Percentiles rank a stretch among this genome's conserved stretches.
Conservation (phyloP, 2,797 vertebrate genomes). For the Acomys russatus region DNA sequence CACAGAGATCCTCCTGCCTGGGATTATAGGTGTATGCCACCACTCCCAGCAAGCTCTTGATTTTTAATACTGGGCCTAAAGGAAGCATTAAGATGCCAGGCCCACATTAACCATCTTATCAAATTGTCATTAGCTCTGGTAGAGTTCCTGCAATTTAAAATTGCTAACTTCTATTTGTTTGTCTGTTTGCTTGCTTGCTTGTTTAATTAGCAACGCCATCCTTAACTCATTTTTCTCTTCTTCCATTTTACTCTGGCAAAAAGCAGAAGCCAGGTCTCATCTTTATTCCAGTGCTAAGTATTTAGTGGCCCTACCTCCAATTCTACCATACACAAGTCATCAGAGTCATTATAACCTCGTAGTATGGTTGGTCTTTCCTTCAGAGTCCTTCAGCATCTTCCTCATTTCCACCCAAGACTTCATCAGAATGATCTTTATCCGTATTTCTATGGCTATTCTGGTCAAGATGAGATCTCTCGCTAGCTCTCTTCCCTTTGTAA, state of each 20-base stretch:
- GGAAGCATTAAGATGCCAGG: not conserved
- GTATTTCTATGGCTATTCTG: not conserved
- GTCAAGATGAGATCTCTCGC: not conserved
- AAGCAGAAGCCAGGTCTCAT: not conserved
- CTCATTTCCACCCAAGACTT: not conserved
- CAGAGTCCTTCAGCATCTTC: not conserved
- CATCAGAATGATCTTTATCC: not conserved
- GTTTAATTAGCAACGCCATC: not conserved
- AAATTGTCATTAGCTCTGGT: not conserved
- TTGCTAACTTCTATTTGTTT: not conserved
- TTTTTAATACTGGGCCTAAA: not conserved
- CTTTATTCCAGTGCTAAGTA: not conserved
- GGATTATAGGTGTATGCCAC: not conserved
- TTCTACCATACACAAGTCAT: not conserved
- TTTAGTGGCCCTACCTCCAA: not conserved
- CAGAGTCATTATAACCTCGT: not conserved
- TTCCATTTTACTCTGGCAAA: not conserved
- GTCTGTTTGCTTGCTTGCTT: not conserved
- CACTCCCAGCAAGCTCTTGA: not conserved
- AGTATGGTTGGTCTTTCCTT: not conserved
- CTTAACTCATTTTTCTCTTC: not conserved
- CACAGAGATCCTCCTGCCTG: too few relatives aligned
- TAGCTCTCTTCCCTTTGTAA: not conserved
- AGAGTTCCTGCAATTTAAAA: not conserved
- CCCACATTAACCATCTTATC: not conserved